Conservation (phyloP, 2,113 vertebrate species). For the Solea solea region DNA sequence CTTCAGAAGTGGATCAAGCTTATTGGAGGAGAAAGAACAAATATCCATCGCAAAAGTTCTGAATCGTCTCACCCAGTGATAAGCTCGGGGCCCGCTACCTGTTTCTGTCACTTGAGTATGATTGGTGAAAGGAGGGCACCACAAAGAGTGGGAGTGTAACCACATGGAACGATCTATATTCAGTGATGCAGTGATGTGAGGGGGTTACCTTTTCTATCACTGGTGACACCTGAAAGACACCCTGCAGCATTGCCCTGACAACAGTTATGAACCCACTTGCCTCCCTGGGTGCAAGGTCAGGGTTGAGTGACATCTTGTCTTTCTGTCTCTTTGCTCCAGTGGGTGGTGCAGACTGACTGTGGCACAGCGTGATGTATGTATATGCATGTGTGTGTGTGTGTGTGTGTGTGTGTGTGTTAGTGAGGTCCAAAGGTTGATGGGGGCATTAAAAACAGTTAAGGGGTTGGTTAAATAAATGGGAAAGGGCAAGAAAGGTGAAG, state of each 20-base stretch:
- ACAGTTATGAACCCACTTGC: constrained; percentile 55
- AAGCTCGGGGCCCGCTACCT: constrained; percentile 23
- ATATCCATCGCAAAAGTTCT: constrained; percentile 32
- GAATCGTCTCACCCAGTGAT: constrained; percentile 23
- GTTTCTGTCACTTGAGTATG: constrained; percentile 55
- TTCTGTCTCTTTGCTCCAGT: constrained; percentile 64
- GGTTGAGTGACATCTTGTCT: constrained; percentile 68
- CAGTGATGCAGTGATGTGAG: constrained; percentile 53
- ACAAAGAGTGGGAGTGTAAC: constrained; percentile 42
- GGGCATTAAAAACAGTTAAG: constrained; percentile 21
- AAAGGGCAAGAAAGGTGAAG: constrained; percentile 17
- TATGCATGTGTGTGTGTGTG: constrained; percentile 1
- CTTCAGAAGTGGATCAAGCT: constrained; percentile 19
- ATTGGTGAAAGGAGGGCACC: constrained; percentile 45
- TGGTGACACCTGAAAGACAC: constrained; percentile 70
- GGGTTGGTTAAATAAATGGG: constrained; percentile 36
- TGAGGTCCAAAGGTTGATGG: constrained; percentile 22
- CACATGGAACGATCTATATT: constrained; percentile 70
- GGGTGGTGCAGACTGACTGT: constrained; percentile 57
- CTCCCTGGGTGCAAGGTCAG: constrained; percentile 56
- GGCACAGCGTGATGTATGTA: constrained; percentile 26
- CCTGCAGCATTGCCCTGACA: constrained; percentile 61
- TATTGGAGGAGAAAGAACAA: constrained; percentile 29
- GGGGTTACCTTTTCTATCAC: constrained; percentile 57
- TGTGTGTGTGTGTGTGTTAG: constrained; percentile 1